Evolutionary conservation across 2,797 vertebrate species (phyloP), one percentile per base, ranked within the genome.

Genomic region (Oreonectes daqikongensis): DNA sequence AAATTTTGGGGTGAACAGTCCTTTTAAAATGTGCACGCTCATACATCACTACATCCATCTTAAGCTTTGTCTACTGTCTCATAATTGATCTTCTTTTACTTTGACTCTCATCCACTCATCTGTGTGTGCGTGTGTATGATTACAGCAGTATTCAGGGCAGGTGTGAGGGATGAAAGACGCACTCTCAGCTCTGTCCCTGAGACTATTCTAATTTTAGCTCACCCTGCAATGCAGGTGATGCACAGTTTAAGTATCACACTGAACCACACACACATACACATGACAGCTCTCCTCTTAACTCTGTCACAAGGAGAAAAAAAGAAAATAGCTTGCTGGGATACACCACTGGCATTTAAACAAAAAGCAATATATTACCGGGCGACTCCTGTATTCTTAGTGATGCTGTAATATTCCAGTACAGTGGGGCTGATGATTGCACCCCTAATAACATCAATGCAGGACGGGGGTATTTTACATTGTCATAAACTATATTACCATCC

Each of bases 151-250:
- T 65, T 69, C 4, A 6, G 73, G 77, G 64, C 82, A 81, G 75
- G 75, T 81, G 78, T 83, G 79, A 70, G 65, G 81, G 68, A 14
- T 9, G 63, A 80, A 55, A 84, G 78, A 71, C 24, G 28, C 65
- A 68, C 64, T 72, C 63, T 85, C 53, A 32, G 76, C 70, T 71
- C 75, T 74, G 59, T 80, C 75, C 80, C 79, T 72, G 17, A 64
- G 55, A 82, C 80, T 22, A 70, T 61, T 83, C 85, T 89, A 91
- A 88, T 87, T 90, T 87, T 87, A 90, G 85, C 84, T 85, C 70
- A 26, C 44, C 63, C 86, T 86, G 86, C 87, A 89, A 79, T 90
- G 83, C 88, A 92, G 88, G 86, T 89, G 86, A 88, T 82, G 86
- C 75, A 69, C 78, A 42, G 28, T 60, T 81, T 71, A 81, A 59